Evolutionary conservation across 2,797 vertebrate species (phyloP), one percentile per base, ranked within the genome.

Genomic region (Hydrophis major): DNA sequence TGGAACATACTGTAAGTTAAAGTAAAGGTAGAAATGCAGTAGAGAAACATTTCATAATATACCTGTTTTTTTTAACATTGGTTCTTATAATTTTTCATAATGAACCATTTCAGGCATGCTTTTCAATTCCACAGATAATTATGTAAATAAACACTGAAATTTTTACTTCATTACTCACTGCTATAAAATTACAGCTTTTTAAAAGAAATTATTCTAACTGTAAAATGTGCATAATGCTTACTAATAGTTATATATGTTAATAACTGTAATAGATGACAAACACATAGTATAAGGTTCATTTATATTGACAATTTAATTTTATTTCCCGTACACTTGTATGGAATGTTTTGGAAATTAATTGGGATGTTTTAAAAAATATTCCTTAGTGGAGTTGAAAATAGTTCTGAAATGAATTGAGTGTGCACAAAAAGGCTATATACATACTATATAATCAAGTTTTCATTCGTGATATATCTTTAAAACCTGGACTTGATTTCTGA

Each of bases 381-480:
- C 74, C 74, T 47, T 83, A 78, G 37, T 25, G 20, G 20, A 12
- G 8, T 20, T 78, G 22, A 90, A 56, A 18, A 25, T 66, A 90
- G 13, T 32, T 61, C 11, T 87, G 27, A 25, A 47, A 61, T 6
- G 63, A 42, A 56, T 28, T 47, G 8, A 12, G 10, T 57, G 37
- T 89, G 16, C 1, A 78, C 47, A 42, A 42, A 78, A 83, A n/a
- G 2, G 32, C 20, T 11, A 1, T 47, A 37, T 22, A 12, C 27
- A 12, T 8, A 74, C 13, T 27, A 1, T 22, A 87, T 8, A 28
- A 66, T 74, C 50, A 93, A 89, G 55, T 91, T 2, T 28, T 93
- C 57, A 55, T 88, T 42, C 94, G 59, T 47, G 56, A 92, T 61
- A 90, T 93, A 91, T 16, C 66, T 11, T 42, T 12, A 22, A 92